These are phyloP conservation scores for Oryzias celebensis DNA, from an alignment of 2,113 vertebrate species.

Conservation along the genomic window DNA sequence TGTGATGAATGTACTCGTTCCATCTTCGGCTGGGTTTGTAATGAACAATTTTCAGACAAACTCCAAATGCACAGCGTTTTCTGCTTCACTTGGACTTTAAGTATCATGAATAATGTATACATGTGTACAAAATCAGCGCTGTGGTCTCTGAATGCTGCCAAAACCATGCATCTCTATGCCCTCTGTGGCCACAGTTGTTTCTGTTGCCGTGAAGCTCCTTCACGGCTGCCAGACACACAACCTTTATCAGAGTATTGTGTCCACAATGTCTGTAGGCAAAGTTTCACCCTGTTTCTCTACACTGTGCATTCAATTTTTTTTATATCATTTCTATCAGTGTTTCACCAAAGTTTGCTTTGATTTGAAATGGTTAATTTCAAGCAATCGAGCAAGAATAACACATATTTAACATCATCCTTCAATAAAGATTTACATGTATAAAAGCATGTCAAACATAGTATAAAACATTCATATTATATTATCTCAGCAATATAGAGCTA, in stretches of 20 bases:
- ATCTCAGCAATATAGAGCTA: too few relatives aligned
- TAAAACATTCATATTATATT: too few relatives aligned
- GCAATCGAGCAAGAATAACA: too few relatives aligned
- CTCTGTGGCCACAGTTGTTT: not conserved
- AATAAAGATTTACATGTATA: too few relatives aligned
- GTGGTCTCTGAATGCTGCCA: not conserved
- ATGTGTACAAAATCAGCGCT: too few relatives aligned
- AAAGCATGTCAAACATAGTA: too few relatives aligned
- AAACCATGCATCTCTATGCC: not conserved
- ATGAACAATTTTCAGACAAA: not conserved
- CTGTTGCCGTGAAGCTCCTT: not conserved
- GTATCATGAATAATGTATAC: not conserved
- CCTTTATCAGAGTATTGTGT: not conserved
- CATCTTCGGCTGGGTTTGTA: not conserved
- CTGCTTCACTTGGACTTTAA: not conserved
- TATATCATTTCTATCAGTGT: too few relatives aligned
- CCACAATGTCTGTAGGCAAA: not conserved
- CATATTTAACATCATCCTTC: too few relatives aligned
- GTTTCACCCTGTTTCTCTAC: not conserved
- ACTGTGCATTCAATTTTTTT: not conserved
- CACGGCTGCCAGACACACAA: not conserved
- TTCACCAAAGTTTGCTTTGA: too few relatives aligned
- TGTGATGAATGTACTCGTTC: too few relatives aligned
- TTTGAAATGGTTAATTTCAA: too few relatives aligned
- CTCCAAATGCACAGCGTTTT: not conserved